Base-by-base conservation (phyloP, 2,113 vertebrate genomes). In the Arenaria interpres region DNA sequence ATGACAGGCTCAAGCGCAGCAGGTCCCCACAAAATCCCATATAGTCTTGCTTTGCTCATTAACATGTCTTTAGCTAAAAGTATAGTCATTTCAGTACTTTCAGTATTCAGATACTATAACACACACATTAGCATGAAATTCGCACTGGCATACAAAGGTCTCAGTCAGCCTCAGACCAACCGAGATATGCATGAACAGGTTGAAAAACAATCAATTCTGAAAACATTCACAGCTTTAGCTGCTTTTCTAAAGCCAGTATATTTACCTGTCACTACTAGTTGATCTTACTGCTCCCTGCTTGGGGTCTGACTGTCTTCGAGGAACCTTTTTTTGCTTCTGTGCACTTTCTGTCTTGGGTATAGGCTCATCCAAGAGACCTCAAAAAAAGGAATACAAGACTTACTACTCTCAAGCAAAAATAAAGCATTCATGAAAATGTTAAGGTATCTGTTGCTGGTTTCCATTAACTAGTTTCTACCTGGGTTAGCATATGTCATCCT, bases 181-280 rank as follows among this genome's bases (percentile, higher is more conserved):
- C 5, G 60, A 64, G 35, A 45, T 16, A 69, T 23, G 19, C 19
- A 48, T 1, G 7, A 91, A 51, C 33, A 32, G 17, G 22, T 3
- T 69, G 62, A 56, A 57, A 63, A 90, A 10, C 32, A 28, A 43
- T 41, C 33, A 53, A 22, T 35, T 83, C 45, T 45, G 35, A 81
- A 73, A 82, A 63, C 16, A 74, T 51, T 92, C 53, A 69, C 19
- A 43, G 27, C 28, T 25, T 78, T 56, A 41, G 17, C 15, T 30
- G 64, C 19, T 69, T 77, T 68, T 93, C 69, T 93, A 75, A 95
- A 87, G 82, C 12, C 30, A 37, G 7, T 8, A 6, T 68, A 68
- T 90, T 98, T 97, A 99, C 99, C 99, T 99, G 97, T 99, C 99
- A 23, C 98, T 99, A 97, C 99, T 99, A 6, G 98, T 98, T 4